Conservation (phyloP, 2,888 invertebrate genomes). For the Agrochola lychnidis region DNA sequence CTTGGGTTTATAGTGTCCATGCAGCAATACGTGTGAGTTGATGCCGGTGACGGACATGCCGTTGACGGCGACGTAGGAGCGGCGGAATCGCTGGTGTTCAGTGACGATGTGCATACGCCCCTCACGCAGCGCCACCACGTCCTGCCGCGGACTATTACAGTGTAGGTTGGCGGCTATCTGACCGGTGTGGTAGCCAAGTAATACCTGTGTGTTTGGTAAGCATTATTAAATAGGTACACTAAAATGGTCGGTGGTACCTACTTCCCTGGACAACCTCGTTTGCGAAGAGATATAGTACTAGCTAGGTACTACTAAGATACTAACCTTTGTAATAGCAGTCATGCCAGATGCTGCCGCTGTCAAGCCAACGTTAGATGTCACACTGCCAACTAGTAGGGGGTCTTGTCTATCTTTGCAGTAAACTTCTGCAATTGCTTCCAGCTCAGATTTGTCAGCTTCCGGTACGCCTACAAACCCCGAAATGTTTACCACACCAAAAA, state of each 20-base stretch:
- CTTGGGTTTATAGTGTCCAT: constrained; percentile 80
- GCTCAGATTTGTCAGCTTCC: constrained; percentile 91
- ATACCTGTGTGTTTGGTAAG: constrained; percentile 73
- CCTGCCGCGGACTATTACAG: constrained; percentile 90
- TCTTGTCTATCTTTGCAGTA: constrained; percentile 88
- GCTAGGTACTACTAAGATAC: not conserved
- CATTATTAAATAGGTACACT: not conserved
- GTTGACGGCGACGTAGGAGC: constrained; percentile 79
- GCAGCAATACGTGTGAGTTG: constrained; percentile 79
- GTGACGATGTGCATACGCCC: constrained; percentile 90
- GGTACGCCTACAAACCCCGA: constrained; percentile 77
- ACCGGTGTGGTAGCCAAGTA: constrained; percentile 92
- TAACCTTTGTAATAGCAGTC: constrained; percentile 90
- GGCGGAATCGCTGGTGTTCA: constrained; percentile 89
- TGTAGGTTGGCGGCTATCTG: constrained; percentile 94
- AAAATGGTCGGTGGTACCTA: not conserved
- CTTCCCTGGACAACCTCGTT: not conserved
- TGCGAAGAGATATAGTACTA: not conserved
- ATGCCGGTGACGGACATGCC: constrained; percentile 79
- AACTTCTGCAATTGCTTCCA: constrained; percentile 90
- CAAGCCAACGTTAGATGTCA: constrained; percentile 81
- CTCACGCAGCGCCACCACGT: constrained; percentile 84
- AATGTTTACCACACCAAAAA: not conserved
- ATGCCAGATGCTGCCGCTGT: constrained; percentile 82
- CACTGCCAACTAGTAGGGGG: constrained; percentile 89